A percentile compares a stretch with the other conserved stretches of the same genome.
Conservation (phyloP, 2,113 vertebrate genomes). For the Rhinichthys klamathensis region DNA sequence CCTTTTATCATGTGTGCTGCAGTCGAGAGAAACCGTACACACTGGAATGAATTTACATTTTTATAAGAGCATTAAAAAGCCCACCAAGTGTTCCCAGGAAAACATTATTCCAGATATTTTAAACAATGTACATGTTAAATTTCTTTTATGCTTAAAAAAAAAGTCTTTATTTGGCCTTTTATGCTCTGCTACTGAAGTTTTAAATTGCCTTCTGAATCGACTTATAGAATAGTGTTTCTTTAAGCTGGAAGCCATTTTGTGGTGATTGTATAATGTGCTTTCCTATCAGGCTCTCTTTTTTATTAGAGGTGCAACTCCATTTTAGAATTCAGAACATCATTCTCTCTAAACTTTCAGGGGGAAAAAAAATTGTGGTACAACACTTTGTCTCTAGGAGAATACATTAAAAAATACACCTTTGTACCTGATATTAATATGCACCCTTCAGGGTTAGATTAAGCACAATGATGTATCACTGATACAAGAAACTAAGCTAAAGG, state of each 20-base stretch:
- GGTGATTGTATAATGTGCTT: neutral
- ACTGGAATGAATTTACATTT: neutral
- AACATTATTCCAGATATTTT: neutral
- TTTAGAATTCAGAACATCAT: conserved; percentile 7
- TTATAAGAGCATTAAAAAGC: neutral
- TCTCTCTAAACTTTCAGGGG: neutral
- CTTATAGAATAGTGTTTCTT: neutral
- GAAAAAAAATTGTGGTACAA: neutral
- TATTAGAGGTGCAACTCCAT: neutral
- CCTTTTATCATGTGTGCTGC: neutral
- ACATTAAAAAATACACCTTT: neutral
- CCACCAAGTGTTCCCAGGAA: neutral
- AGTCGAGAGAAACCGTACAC: neutral
- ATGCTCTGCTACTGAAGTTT: neutral
- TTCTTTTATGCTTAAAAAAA: neutral
- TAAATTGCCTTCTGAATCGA: neutral
- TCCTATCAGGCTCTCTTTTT: neutral
- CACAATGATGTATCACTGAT: neutral
- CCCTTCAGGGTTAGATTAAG: neutral
- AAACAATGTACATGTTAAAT: neutral
- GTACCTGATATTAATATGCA: neutral
- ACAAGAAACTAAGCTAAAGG: neutral
- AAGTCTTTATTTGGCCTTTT: neutral
- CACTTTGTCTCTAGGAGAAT: neutral
- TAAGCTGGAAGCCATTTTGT: conserved; percentile 28